Base-by-base conservation (phyloP, 2,888 invertebrate species). In the Panopea generosa region DNA sequence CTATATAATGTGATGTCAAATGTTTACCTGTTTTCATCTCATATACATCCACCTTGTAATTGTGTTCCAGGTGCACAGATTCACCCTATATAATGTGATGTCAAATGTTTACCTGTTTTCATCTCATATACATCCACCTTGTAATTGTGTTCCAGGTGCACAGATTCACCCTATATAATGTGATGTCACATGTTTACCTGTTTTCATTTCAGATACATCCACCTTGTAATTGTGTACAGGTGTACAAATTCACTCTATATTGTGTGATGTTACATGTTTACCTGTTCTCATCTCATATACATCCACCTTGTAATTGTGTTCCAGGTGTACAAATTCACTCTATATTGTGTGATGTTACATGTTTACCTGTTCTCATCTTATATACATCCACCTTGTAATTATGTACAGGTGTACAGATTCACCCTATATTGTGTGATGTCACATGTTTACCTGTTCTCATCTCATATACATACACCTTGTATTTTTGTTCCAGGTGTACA, bases 221-320 rank as follows among this genome's bases (percentile, higher is more conserved):
- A 99, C 97, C 26, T 95, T 94, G 92, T 96, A 96, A 0, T 97
- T 97, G 84, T 96, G n/a, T n/a, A n/a, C n/a, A n/a, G n/a, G n/a
- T n/a, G n/a, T n/a, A n/a, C n/a, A n/a, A n/a, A n/a, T n/a, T n/a
- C n/a, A n/a, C n/a, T n/a, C n/a, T n/a, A n/a, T n/a, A n/a, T n/a
- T n/a, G n/a, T n/a, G n/a, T n/a, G n/a, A n/a, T n/a, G n/a, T n/a
- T n/a, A n/a, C 16, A 16, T 40, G 9, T 22, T 92, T 94, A 96
- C 97, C 98, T 94, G 95, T 94, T 77, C 98, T 95, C 91, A 95
- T 96, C 93, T 99, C 99, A 91, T 96, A 98, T n/a, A 99, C 91
- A 65, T 96, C 95, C 6, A 99, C 97, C 26, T 95, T 94, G 92
- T 96, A n/a, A n/a, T n/a, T n/a, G n/a, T n/a, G n/a, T n/a, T n/a